Conservation (phyloP, 2,113 vertebrate species). For the Plectropomus leopardus region DNA sequence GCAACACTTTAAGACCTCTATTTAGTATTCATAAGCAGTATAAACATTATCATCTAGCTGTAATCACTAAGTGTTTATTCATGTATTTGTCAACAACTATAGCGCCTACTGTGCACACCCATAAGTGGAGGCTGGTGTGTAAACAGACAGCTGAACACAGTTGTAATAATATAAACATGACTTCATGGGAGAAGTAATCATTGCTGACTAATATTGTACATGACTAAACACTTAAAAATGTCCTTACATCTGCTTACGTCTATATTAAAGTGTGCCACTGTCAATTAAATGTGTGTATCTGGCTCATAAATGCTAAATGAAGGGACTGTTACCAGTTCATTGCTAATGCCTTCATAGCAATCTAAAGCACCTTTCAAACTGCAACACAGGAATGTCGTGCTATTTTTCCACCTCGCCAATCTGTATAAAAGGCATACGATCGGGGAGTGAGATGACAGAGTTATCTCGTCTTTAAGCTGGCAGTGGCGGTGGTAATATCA, state of each 20-base stretch:
- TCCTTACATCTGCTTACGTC: neutral
- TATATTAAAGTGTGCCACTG: neutral
- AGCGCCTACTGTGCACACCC: neutral
- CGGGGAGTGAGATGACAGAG: no score
- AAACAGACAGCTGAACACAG: neutral
- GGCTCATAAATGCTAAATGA: neutral
- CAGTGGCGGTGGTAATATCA: no score
- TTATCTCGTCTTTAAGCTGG: no score
- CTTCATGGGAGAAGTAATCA: no score
- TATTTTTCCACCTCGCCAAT: no score
- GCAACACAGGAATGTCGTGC: no score
- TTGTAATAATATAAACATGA: neutral
- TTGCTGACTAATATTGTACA: neutral
- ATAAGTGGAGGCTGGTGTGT: neutral
- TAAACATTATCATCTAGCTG: no score
- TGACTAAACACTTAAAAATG: neutral
- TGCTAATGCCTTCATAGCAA: neutral
- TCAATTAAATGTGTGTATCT: neutral
- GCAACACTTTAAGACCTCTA: neutral
- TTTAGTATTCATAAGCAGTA: neutral
- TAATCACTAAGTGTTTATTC: neutral
- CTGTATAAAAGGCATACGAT: no score
- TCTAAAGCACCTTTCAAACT: no score
- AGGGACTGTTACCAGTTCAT: neutral
- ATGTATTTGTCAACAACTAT: neutral